Evolutionary conservation across 1,140 invertebrate genomes (phyloP).

Genomic region (Vollenhovia emeryi): DNA sequence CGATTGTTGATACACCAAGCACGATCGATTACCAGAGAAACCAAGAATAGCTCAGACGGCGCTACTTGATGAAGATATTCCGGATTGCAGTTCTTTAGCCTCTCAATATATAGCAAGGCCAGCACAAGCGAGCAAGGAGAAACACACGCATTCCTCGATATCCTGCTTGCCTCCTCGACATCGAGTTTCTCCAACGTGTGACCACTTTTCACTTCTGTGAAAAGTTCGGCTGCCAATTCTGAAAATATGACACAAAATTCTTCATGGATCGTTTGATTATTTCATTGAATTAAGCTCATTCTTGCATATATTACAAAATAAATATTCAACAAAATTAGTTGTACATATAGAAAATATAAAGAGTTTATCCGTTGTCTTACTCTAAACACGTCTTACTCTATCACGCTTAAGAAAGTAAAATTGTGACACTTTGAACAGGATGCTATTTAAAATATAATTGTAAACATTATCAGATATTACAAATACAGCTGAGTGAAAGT

Average conservation of each 20-base stretch:
- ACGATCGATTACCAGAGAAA: constrained; percentile 91
- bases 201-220: constrained; percentile 89
- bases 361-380: neutral
- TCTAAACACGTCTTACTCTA: neutral
- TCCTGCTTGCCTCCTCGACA: constrained; percentile 91
- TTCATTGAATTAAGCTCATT: neutral
- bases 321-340: too few species aligned
- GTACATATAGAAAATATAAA: neutral
- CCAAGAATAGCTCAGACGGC: constrained; percentile 95
- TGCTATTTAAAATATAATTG: neutral
- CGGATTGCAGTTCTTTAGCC: constrained; percentile 92
- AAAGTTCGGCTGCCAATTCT: constrained; percentile 94
- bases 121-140: constrained; percentile 94
- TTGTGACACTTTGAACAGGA: neutral
- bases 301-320: neutral
- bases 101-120: constrained; percentile 94
- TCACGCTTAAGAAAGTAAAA: neutral
- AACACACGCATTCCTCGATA: constrained; percentile 92
- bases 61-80: constrained; percentile 92
- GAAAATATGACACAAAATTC: constrained; percentile 79
- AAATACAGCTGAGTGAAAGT: neutral
- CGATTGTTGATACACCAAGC: neutral
- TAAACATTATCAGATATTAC: neutral
- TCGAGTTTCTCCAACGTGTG: constrained; percentile 92
- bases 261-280: constrained; percentile 55